Conservation (phyloP, 2,888 invertebrate species). For the Cataglyphis livida region DNA sequence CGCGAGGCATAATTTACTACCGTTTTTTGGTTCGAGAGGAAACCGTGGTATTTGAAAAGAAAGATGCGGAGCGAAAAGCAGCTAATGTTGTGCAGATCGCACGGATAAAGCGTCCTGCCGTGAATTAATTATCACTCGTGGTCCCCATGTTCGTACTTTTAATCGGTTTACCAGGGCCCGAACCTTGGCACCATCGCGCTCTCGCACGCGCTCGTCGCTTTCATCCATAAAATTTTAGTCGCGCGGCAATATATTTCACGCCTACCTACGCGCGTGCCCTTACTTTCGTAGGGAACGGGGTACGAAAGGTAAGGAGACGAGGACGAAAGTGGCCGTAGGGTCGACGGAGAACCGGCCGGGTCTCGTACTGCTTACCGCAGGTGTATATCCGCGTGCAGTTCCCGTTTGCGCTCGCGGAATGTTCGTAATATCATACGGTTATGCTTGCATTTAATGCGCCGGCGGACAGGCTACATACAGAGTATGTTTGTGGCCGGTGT, state of each 20-base stretch:
- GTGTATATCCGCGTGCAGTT: slow-evolving; percentile 66
- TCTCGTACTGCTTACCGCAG: slow-evolving; percentile 67
- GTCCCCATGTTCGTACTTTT: slow-evolving; percentile 76
- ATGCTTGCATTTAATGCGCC: slow-evolving; percentile 76
- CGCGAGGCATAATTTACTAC: background rate
- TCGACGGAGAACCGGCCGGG: slow-evolving; percentile 32
- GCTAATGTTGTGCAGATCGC: slow-evolving; percentile 42
- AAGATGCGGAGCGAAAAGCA: slow-evolving; percentile 69
- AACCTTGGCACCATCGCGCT: slow-evolving; percentile 68
- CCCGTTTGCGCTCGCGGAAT: slow-evolving; percentile 60
- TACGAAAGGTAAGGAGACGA: background rate
- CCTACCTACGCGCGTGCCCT: slow-evolving; percentile 79
- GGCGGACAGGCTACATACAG: slow-evolving; percentile 71
- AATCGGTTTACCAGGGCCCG: slow-evolving; percentile 74
- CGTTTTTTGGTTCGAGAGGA: background rate
- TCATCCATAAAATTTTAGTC: slow-evolving; percentile 75
- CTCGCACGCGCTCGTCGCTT: slow-evolving; percentile 57
- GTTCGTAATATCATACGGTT: slow-evolving; percentile 79
- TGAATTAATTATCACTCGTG: slow-evolving; percentile 81
- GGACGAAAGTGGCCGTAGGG: slow-evolving; percentile 26
- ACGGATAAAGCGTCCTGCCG: slow-evolving; percentile 39
- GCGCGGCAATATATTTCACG: slow-evolving; percentile 80
- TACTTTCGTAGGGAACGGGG: slow-evolving; percentile 45
- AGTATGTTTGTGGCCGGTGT: slow-evolving; percentile 76
- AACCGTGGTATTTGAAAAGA: slow-evolving; percentile 7